Evolutionary conservation across 1,140 invertebrate species (phyloP), one percentile per base, ranked within the genome.

Genomic region (Neodiprion pinetum): DNA sequence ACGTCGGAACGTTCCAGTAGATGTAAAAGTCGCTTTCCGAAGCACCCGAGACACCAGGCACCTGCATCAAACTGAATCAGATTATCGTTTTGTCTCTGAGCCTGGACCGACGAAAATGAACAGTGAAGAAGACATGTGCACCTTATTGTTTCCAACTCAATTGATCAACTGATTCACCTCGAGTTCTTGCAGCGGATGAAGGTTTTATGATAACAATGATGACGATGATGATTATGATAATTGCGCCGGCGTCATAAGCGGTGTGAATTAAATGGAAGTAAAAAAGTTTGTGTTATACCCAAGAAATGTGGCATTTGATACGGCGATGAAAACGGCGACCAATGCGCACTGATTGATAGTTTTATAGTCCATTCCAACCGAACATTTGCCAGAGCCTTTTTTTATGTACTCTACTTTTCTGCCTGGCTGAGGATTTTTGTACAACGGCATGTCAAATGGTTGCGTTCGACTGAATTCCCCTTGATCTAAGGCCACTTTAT

Each of bases 1-100:
- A 92, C 0, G 93, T 94, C 0, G 95, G 95, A 5, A 93, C 91
- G 84, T 96, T 96, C 95, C 95, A 96, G 77, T 93, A 94, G 0
- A 94, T 89, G 17, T 90, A 84, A 80, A 93, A 95, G 49, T 79
- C 72, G 23, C 17, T 72, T 49, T 61, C 53, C 49, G 40, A 65
- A 72, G 53, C 8, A 12, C 53, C 53, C 53, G 53, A 61, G 53
- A 17, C 53, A 61, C 53, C 8, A 17, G 53, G 7, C 53, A 61
- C 53, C 53, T 61, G 53, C n/a, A 17, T 14, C 53, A 61, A 61
- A 61, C 53, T 61, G n/a, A 61, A 7, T 17, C 11, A 61, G 53
- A 9, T 61, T 61, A 61, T 61, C 53, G 53, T 5, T 61, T 61
- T 17, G 53, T 61, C 53, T 12, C 28, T 40, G 28, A 40, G 5